Conservation (phyloP, 2,888 invertebrate genomes). For the Cheilosia vulpina region DNA sequence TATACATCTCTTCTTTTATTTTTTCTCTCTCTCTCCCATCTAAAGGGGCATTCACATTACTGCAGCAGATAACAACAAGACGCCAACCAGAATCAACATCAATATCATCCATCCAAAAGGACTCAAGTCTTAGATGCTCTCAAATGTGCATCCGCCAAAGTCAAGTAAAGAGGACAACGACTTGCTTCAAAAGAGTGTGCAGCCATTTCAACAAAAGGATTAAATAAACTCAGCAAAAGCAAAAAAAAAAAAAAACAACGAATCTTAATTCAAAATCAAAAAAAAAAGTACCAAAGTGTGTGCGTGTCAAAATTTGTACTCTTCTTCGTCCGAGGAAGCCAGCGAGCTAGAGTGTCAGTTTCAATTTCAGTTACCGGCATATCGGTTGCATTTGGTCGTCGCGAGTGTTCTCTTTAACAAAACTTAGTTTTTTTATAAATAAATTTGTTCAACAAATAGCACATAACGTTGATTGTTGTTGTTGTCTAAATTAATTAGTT, state of each 20-base stretch:
- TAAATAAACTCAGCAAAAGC: background rate
- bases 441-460: background rate
- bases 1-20: slow-evolving; percentile 41
- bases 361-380: slow-evolving; percentile 68
- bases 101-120: slow-evolving; percentile 35
- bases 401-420: slow-evolving; percentile 5
- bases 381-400: slow-evolving; percentile 44
- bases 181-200: slow-evolving; percentile 21
- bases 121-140: slow-evolving; percentile 18
- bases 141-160: slow-evolving; percentile 41
- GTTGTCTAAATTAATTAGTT: slow-evolving; percentile 5
- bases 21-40: slow-evolving; percentile 32
- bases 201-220: slow-evolving; percentile 41
- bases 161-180: slow-evolving; percentile 45
- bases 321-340: slow-evolving; percentile 6
- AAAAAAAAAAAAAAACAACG: background rate
- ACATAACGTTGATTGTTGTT: slow-evolving; percentile 10
- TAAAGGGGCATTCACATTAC: slow-evolving; percentile 72
- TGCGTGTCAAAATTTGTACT: slow-evolving; percentile 53
- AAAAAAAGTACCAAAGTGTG: slow-evolving; percentile 29
- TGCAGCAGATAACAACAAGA: slow-evolving; percentile 68
- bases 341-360: slow-evolving; percentile 43
- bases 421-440: background rate
- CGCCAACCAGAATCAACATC: slow-evolving; percentile 39
- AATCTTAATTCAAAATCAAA: background rate